Base-by-base conservation (phyloP, 2,113 vertebrate genomes). In the Dipodomys ordii region DNA sequence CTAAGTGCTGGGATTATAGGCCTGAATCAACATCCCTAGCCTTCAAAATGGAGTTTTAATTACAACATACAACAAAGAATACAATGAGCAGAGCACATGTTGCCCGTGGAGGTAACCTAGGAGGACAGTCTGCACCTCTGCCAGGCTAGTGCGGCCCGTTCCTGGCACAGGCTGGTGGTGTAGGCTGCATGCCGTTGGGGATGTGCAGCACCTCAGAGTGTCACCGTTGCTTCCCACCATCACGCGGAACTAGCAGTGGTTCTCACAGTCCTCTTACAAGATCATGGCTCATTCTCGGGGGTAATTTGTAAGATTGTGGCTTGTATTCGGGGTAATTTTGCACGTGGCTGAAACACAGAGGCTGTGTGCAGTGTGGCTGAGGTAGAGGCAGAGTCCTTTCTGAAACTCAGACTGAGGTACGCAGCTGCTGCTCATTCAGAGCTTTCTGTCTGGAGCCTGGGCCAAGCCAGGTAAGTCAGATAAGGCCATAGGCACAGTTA, bases 1-100 rank as follows among this genome's bases (percentile, higher is more conserved):
- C 60, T 22, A 62, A 62, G 19, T 62, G 60, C 60, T 62, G 16
- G 15, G 19, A 16, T 62, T 62, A 62, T 22, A 62, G 6, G 60
- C 60, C 9, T 62, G 16, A 62, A 15, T 22, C 20, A 62, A 10
- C 60, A 62, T 19, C 5, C 60, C 16, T 15, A 62, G 19, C 15
- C 60, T 62, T 62, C 60, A 18, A 62, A 62, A 22, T 92, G 32
- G 30, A 72, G 57, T 81, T 78, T 78, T 62, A 83, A 49, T 82
- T 35, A 72, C 49, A 57, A 22, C 15, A 22, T 30, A 30, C 72
- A 22, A 25, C 20, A 23, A 57, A 23, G 62, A 25, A 5, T 22
- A 3, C 25, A 19, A 4, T 4, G 23, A 71, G n/a, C 76, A 25
- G 71, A 83, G 81, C 32, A 62, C 62, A 60, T 27, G 35, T 35